Percentiles rank a stretch among this genome's conserved stretches.
Conservation (phyloP, 2,797 vertebrate genomes). For the Bucorvus abyssinicus region DNA sequence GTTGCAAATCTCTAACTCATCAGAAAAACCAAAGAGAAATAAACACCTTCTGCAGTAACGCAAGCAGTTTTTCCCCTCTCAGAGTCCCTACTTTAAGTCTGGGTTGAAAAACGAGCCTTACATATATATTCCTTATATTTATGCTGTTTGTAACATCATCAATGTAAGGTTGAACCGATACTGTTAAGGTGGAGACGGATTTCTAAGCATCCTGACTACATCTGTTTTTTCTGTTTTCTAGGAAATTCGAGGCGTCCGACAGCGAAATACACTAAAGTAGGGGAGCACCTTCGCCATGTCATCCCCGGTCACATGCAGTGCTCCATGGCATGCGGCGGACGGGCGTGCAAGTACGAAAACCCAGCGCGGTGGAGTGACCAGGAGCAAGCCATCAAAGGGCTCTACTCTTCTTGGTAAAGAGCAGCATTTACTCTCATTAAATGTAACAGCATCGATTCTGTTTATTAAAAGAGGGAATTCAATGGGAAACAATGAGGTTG, state of each 20-base stretch:
- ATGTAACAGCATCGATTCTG: background rate
- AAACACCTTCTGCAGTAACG: background rate
- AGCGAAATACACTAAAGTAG: constrained; percentile 96
- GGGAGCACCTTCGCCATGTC: constrained; percentile 92
- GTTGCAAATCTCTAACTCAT: background rate
- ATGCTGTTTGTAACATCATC: background rate
- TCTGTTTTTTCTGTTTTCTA: constrained; percentile 43
- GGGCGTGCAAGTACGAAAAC: constrained; percentile 97
- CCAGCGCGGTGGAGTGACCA: constrained; percentile 91
- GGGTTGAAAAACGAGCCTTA: background rate
- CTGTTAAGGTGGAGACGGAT: background rate
- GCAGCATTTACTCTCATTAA: background rate
- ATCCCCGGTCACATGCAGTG: constrained; percentile 96
- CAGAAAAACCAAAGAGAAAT: background rate
- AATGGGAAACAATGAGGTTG: background rate
- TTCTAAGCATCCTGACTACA: background rate
- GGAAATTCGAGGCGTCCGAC: constrained; percentile 84
- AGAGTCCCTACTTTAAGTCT: background rate
- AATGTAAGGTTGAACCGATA: background rate
- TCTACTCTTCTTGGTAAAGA: constrained; percentile 94
- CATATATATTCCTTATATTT: background rate
- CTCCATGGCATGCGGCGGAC: constrained; percentile 94
- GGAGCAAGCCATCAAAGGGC: constrained; percentile 90
- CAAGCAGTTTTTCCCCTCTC: background rate
- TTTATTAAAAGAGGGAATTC: background rate